Conservation (phyloP, 2,113 vertebrate genomes). For the Phaethornis superciliosus region DNA sequence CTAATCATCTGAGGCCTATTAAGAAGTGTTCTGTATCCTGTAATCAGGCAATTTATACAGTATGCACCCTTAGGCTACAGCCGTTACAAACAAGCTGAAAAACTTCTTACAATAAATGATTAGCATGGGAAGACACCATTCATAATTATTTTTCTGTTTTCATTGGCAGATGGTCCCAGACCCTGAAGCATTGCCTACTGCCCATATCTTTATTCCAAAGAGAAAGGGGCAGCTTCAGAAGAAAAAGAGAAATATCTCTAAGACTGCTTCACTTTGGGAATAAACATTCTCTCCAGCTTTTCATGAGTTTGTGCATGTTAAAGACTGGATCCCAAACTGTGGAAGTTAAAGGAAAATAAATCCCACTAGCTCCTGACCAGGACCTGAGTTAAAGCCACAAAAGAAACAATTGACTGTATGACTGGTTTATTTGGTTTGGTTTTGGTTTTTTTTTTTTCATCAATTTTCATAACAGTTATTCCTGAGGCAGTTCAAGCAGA, state of each 20-base stretch:
- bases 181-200: conserved; percentile 71
- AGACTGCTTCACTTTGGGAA: conserved; percentile 27
- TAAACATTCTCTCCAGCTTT: not conserved
- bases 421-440: not conserved
- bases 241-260: not conserved
- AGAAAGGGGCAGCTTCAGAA: conserved; percentile 44
- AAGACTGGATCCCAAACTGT: not conserved
- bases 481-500: not conserved
- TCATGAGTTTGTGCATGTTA: not conserved
- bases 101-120: conserved; percentile 88
- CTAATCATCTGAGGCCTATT: conserved; percentile 92
- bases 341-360: conserved; percentile 30
- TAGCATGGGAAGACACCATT: conserved; percentile 82
- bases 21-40: conserved; percentile 88
- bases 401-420: not conserved
- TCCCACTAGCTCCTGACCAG: not conserved
- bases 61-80: conserved; percentile 84
- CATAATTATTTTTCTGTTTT: conserved; percentile 80
- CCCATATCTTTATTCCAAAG: conserved; percentile 62
- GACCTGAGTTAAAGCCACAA: not conserved
- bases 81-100: conserved; percentile 84
- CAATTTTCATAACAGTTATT: not conserved
- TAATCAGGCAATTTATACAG: conserved; percentile 93
- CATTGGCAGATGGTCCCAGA: conserved; percentile 78
- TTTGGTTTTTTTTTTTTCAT: not conserved